phyloP scores from a whole-genome alignment of 2,888 invertebrate genomes.

The Tridacna gigas region DNA sequence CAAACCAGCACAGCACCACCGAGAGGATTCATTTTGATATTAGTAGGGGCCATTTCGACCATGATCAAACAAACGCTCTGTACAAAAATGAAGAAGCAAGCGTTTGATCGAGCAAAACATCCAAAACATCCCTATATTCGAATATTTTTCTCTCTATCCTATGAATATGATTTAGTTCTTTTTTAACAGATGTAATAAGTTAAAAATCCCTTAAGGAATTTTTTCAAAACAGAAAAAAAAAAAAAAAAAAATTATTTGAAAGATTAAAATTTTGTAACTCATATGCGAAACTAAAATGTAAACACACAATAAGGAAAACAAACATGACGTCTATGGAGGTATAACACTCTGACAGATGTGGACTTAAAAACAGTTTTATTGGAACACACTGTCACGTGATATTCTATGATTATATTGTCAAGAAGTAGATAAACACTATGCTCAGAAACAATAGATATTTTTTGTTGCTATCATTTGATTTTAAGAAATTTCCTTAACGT shows the following conservation, averaged over 20 bases:
- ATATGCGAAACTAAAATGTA: constrained; percentile 74
- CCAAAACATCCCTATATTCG: background rate
- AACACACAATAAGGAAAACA: constrained; percentile 66
- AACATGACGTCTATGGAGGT: constrained; percentile 84
- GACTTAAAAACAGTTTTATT: no score
- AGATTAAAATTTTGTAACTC: no score
- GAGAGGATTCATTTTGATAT: constrained; percentile 79
- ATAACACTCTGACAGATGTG: constrained; percentile 26
- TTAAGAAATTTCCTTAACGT: no score
- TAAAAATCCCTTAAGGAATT: no score
- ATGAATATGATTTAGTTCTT: background rate
- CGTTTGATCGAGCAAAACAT: background rate
- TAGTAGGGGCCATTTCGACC: constrained; percentile 78
- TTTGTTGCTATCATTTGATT: no score
- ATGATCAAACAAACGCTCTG: constrained; percentile 2
- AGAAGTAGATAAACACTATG: no score
- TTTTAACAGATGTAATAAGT: background rate
- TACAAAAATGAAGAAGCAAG: background rate
- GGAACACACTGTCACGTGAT: no score
- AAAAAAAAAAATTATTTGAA: no score
- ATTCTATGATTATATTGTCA: no score
- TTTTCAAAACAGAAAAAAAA: no score
- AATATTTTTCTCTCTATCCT: background rate
- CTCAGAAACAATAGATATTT: no score
- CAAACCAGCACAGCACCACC: constrained; percentile 73